Conservation (phyloP, 2,113 vertebrate species). For the Peromyscus maniculatus region DNA sequence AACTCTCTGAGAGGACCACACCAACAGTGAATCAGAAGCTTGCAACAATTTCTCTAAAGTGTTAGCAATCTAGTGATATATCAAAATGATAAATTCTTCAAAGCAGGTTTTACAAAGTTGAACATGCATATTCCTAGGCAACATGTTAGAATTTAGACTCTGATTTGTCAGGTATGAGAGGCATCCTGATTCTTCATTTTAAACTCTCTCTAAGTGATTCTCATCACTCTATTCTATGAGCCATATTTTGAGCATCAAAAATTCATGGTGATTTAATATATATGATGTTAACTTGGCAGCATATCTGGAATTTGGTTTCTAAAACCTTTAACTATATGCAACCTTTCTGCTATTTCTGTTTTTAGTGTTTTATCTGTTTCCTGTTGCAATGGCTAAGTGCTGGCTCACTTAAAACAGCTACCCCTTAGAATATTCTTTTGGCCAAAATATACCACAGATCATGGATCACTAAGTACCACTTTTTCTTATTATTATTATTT, state of each 20-base stretch:
- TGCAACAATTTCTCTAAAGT: neutral
- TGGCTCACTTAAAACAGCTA: neutral
- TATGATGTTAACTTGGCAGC: neutral
- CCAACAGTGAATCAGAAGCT: neutral
- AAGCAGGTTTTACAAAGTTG: neutral
- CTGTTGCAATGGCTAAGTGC: neutral
- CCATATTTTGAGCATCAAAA: neutral
- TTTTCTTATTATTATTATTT: neutral
- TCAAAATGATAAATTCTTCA: neutral
- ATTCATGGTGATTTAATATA: neutral
- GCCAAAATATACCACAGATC: neutral
- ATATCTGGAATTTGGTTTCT: neutral
- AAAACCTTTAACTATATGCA: neutral
- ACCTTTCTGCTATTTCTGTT: neutral
- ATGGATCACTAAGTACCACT: neutral
- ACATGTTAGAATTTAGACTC: neutral
- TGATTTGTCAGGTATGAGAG: neutral
- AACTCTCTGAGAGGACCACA: neutral
- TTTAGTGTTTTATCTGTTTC: conserved; percentile 2
- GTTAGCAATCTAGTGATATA: neutral
- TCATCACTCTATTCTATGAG: neutral
- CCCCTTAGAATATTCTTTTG: neutral
- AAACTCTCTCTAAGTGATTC: neutral
- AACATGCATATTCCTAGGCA: neutral
- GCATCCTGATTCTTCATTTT: neutral